Evolutionary conservation across 2,113 vertebrate species (phyloP).

Genomic region (Lutjanus erythropterus): DNA sequence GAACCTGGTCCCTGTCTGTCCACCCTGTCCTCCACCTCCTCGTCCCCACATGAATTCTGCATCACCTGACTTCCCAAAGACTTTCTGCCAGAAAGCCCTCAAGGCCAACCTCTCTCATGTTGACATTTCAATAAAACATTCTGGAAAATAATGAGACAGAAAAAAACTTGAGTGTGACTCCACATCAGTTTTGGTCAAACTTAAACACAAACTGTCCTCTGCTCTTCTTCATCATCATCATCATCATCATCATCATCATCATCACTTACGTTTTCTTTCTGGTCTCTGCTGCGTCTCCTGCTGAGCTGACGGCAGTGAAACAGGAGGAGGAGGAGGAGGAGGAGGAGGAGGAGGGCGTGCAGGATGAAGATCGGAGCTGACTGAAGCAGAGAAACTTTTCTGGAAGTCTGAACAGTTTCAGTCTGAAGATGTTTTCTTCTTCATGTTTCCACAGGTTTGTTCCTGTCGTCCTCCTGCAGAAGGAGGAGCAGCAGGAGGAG

Average conservation of each 20-base stretch:
- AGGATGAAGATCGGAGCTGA: neutral
- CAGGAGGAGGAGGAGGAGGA: neutral
- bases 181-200: neutral
- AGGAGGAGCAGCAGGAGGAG: neutral
- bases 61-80: too few relatives aligned
- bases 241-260: neutral
- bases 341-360: neutral
- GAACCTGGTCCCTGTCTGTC: too few relatives aligned
- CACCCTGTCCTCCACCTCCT: too few relatives aligned
- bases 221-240: neutral
- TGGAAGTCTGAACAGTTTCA: neutral
- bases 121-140: too few relatives aligned
- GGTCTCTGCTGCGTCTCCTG: neutral
- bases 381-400: neutral
- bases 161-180: neutral
- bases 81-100: too few relatives aligned
- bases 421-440: neutral
- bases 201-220: neutral
- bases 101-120: too few relatives aligned
- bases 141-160: too few relatives aligned
- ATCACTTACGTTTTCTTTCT: neutral
- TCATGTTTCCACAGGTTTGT: neutral
- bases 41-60: too few relatives aligned
- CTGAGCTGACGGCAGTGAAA: neutral
- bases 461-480: neutral